phyloP scores from a whole-genome alignment of 1,140 invertebrate genomes.

The Drosophila saltans region DNA sequence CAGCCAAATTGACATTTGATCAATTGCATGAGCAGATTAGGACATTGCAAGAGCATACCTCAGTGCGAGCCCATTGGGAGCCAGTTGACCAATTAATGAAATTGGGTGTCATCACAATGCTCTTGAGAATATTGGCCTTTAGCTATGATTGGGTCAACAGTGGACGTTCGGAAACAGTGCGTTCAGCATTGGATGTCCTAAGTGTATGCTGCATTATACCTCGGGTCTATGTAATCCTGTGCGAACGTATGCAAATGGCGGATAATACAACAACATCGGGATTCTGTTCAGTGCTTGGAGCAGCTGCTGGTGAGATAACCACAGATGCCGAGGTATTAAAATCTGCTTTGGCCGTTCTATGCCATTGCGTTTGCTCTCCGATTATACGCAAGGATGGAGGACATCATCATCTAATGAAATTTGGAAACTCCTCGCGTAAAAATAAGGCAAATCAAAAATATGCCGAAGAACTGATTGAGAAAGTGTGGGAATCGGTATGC shows the following conservation, averaged over 20 bases:
- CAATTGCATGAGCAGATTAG: conserved; percentile 94
- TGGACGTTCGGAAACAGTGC: conserved; percentile 93
- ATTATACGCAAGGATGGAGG: conserved; percentile 87
- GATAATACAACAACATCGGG: conserved; percentile 89
- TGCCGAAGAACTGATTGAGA: conserved; percentile 93
- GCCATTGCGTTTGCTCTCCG: conserved; percentile 97
- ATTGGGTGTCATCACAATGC: conserved; percentile 91
- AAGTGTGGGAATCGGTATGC: conserved; percentile 96
- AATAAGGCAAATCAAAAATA: conserved; percentile 89
- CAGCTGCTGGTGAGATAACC: conserved; percentile 95
- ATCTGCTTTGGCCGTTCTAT: conserved; percentile 93
- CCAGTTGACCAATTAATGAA: conserved; percentile 94
- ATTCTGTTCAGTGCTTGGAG: conserved; percentile 89
- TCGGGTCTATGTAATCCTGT: conserved; percentile 92
- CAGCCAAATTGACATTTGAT: conserved; percentile 86
- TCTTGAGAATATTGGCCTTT: conserved; percentile 94
- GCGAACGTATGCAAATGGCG: conserved; percentile 90
- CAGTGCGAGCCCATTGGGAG: conserved; percentile 90
- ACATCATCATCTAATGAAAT: conserved; percentile 78
- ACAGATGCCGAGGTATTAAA: conserved; percentile 95
- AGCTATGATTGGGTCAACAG: conserved; percentile 96
- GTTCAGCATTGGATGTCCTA: conserved; percentile 94
- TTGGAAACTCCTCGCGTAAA: conserved; percentile 86
- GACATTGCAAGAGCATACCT: conserved; percentile 90
- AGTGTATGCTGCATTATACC: conserved; percentile 95